A percentile compares a stretch with the other conserved stretches of the same genome.
These are phyloP conservation scores for Chymomyza caudatula DNA, from an alignment of 2,888 invertebrate genomes.

Conservation along the genomic window DNA sequence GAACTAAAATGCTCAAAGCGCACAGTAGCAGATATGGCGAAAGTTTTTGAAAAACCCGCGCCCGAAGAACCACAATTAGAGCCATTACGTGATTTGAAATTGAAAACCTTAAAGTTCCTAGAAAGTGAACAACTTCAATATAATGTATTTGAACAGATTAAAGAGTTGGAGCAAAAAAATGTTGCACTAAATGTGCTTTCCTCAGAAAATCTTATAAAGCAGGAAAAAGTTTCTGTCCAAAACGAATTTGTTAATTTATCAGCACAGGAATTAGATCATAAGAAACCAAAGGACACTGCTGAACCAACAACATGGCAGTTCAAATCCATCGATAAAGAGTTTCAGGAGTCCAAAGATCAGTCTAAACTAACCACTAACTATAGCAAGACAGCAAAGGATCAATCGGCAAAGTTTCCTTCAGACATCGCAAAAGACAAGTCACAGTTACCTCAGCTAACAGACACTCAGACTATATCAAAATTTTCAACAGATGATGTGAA, in stretches of 20 bases:
- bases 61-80: slow-evolving; percentile 6
- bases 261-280: slow-evolving; percentile 2
- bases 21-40: slow-evolving; percentile 55
- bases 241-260: slow-evolving; percentile 54
- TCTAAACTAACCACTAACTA: not conserved
- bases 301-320: not conserved
- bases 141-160: slow-evolving; percentile 28
- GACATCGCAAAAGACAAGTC: slow-evolving; percentile 5
- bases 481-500: not conserved
- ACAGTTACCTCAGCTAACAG: not conserved
- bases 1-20: slow-evolving; percentile 68
- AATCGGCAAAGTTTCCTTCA: slow-evolving; percentile 43
- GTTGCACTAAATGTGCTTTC: slow-evolving; percentile 8
- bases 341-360: not conserved
- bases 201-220: slow-evolving; percentile 24
- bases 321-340: not conserved
- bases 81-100: slow-evolving; percentile 22
- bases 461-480: not conserved
- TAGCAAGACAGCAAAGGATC: not conserved
- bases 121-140: slow-evolving; percentile 38
- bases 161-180: slow-evolving; percentile 30
- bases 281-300: not conserved
- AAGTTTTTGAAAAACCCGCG: slow-evolving; percentile 38
- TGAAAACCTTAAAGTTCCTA: slow-evolving; percentile 49
- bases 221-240: slow-evolving; percentile 44